phyloP scores from a whole-genome alignment of 2,797 vertebrate genomes.

The Girardinus metallicus region DNA sequence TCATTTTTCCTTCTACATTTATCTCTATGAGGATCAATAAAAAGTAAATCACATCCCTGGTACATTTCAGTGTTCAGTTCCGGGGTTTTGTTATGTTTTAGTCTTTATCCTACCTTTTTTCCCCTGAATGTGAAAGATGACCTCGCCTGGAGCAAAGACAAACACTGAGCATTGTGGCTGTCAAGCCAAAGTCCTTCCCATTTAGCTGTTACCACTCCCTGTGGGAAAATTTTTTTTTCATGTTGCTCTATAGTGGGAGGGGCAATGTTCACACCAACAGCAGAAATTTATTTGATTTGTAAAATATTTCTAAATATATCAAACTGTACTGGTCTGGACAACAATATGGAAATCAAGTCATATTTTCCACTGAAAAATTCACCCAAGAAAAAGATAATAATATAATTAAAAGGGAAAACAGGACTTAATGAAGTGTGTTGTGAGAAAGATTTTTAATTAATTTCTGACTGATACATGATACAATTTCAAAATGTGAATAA shows the following conservation, averaged over 20 bases:
- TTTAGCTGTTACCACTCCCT: conserved; percentile 48
- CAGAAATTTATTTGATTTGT: conserved; percentile 25
- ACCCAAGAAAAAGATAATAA: not conserved
- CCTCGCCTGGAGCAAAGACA: conserved; percentile 33
- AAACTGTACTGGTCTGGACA: not conserved
- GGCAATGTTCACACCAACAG: conserved; percentile 22
- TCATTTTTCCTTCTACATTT: not conserved
- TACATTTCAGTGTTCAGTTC: not conserved
- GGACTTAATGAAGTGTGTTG: not conserved
- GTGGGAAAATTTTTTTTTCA: conserved; percentile 7
- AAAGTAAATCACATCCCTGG: not conserved
- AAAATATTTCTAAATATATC: not conserved
- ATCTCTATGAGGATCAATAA: not conserved
- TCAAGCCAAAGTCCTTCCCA: conserved; percentile 54
- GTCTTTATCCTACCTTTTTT: conserved; percentile 36
- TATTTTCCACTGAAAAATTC: not conserved
- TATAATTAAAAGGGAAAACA: not conserved
- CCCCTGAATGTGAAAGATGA: conserved; percentile 32
- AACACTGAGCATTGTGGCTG: conserved; percentile 23
- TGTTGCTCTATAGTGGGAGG: conserved; percentile 42
- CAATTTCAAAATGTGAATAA: not conserved
- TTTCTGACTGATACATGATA: not conserved
- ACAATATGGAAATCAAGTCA: not conserved
- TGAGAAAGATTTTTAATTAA: not conserved
- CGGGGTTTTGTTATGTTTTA: not conserved